Conservation (phyloP, 2,797 vertebrate genomes). For the Antrozous pallidus region DNA sequence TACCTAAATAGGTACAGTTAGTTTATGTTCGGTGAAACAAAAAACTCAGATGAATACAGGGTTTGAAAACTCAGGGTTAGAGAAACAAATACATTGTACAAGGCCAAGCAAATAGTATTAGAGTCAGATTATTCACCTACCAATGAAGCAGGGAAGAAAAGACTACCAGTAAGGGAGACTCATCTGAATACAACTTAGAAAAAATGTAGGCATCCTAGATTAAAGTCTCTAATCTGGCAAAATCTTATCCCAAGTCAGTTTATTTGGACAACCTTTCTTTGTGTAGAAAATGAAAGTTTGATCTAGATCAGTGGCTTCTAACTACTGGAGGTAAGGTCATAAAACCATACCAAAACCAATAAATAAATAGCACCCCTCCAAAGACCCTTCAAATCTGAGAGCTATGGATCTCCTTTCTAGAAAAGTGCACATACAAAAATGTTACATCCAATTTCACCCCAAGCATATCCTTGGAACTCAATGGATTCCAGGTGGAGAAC, state of each 20-base stretch:
- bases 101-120: neutral
- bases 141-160: neutral
- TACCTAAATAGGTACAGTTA: neutral
- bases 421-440: neutral
- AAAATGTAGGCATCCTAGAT: neutral
- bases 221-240: neutral
- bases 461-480: neutral
- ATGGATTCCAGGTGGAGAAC: neutral
- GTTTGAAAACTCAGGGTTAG: neutral
- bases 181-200: neutral
- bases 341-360: neutral
- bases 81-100: neutral
- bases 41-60: neutral
- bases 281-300: conserved; percentile 2
- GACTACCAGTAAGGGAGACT: neutral
- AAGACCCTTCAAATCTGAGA: neutral
- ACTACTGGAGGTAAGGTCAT: neutral
- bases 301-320: neutral
- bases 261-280: neutral
- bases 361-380: neutral
- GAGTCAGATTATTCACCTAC: neutral
- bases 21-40: neutral
- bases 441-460: neutral
- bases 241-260: neutral
- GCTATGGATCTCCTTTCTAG: neutral